Evolutionary conservation across 2,113 vertebrate species (phyloP).

Genomic region (Sigmodon hispidus): DNA sequence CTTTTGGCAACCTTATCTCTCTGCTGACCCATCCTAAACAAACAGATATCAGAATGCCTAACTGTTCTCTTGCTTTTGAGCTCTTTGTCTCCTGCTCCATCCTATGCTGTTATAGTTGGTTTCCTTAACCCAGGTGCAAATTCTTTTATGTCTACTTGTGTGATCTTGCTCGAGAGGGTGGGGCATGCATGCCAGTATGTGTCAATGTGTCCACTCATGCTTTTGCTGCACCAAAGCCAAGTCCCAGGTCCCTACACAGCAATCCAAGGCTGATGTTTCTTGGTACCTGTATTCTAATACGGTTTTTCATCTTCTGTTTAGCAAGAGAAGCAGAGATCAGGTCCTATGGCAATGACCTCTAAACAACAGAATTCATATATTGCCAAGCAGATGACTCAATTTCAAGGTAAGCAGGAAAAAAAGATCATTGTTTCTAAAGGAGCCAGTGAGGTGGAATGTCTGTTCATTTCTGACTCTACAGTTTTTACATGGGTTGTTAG

Average conservation of each 20-base stretch:
- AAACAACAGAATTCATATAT: conserved; percentile 84
- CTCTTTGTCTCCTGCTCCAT: conserved; percentile 40
- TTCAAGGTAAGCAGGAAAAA: conserved; percentile 88
- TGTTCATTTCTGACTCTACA: conserved; percentile 85
- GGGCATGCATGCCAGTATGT: conserved; percentile 70
- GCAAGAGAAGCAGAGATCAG: conserved; percentile 91
- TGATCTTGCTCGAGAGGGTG: conserved; percentile 59
- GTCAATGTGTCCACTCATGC: conserved; percentile 68
- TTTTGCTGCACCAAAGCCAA: conserved; percentile 71
- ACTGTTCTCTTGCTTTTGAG: conserved; percentile 46
- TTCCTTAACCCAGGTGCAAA: conserved; percentile 57
- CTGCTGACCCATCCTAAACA: conserved; percentile 61
- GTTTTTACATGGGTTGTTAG: background rate
- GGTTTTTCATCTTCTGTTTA: conserved; percentile 73
- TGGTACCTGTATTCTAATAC: conserved; percentile 29
- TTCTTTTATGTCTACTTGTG: conserved; percentile 60
- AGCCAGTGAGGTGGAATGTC: conserved; percentile 2
- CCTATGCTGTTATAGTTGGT: conserved; percentile 52
- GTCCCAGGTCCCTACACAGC: conserved; percentile 27
- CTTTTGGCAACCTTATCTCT: conserved; percentile 61
- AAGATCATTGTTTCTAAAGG: background rate
- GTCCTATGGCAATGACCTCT: conserved; percentile 85
- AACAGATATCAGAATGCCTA: conserved; percentile 21
- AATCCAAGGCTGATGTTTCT: conserved; percentile 48
- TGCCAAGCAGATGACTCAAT: conserved; percentile 88